Conservation (phyloP, 1,140 invertebrate species). For the Drosophila cardini region DNA sequence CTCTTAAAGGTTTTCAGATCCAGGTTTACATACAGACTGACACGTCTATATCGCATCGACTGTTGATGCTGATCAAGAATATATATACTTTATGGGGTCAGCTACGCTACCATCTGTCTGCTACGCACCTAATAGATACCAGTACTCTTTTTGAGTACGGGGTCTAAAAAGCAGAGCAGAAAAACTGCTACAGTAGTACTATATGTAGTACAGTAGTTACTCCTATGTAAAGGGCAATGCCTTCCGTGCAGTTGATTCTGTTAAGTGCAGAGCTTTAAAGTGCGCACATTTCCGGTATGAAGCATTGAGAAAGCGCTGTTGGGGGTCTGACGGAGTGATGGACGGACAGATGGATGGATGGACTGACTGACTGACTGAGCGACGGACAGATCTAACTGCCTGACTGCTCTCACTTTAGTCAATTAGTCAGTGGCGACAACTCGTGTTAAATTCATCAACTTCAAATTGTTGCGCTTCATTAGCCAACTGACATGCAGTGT, state of each 20-base stretch:
- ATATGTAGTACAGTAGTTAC: conserved; percentile 5
- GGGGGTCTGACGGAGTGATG: background rate
- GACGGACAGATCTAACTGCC: background rate
- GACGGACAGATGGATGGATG: background rate
- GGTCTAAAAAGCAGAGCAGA: too few relatives aligned
- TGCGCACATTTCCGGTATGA: conserved; percentile 55
- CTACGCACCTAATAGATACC: too few relatives aligned
- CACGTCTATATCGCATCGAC: too few relatives aligned
- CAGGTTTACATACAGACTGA: too few relatives aligned
- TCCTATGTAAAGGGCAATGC: conserved; percentile 43
- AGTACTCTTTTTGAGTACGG: too few relatives aligned
- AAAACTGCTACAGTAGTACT: too few relatives aligned
- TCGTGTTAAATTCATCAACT: conserved; percentile 51
- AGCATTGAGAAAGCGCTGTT: conserved; percentile 57
- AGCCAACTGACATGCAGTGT: conserved; percentile 14
- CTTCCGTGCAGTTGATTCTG: too few relatives aligned
- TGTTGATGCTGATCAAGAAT: too few relatives aligned
- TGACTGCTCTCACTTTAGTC: conserved; percentile 63
- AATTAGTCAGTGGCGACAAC: conserved; percentile 68
- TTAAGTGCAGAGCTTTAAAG: too few relatives aligned
- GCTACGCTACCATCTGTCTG: too few relatives aligned
- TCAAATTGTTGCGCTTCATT: conserved; percentile 43
- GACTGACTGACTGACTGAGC: conserved; percentile 12
- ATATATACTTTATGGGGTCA: too few relatives aligned
- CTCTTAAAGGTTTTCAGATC: too few relatives aligned